Evolutionary conservation across 2,888 invertebrate genomes (phyloP), one percentile per base, ranked within the genome.

Genomic region (Zaprionus lineosus): DNA sequence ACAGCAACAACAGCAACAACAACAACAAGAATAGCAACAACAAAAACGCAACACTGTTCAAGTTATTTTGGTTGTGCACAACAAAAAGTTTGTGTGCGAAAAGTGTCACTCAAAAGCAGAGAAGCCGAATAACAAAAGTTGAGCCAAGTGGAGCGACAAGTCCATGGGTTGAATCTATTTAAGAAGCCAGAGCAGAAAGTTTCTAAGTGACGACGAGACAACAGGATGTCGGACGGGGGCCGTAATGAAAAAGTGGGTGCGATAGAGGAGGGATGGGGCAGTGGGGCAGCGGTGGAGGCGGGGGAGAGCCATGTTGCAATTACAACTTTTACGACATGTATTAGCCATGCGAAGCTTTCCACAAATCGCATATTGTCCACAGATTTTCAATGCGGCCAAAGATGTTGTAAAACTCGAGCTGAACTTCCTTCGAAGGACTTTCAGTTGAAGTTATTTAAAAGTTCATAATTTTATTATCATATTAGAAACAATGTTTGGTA

Each of bases 41-140:
- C 12, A 21, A 15, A n/a, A 34, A 40, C 47, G 36, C 34, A 28
- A 48, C 33, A 15, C 18, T 56, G 62, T 48, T 29, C 51, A 72
- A 72, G 46, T 74, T 63, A 53, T 44, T 53, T 46, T 62, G 53
- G 53, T 46, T 60, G 48, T 8, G 15, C 8, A 28, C 24, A 26
- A 39, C 33, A 50, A 24, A 66, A 72, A 48, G 52, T 74, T 75
- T 36, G 24, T 60, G 82, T 66, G 65, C 46, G 43, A 62, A 78
- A 78, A 71, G 51, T 79, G 81, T 68, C 79, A 77, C 52, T 77
- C 79, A 60, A 58, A 53, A 43, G 37, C 62, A 68, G 53, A 9
- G 29, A 21, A 50, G 29, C 3, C 12, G 14, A 40, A 31, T 14
- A 36, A 12, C 15, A 41, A 52, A 62, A 53, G 18, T 62, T 61